Evolutionary conservation across 2,113 vertebrate species (phyloP), one percentile per base, ranked within the genome.

Genomic region (Oophaga pumilio): DNA sequence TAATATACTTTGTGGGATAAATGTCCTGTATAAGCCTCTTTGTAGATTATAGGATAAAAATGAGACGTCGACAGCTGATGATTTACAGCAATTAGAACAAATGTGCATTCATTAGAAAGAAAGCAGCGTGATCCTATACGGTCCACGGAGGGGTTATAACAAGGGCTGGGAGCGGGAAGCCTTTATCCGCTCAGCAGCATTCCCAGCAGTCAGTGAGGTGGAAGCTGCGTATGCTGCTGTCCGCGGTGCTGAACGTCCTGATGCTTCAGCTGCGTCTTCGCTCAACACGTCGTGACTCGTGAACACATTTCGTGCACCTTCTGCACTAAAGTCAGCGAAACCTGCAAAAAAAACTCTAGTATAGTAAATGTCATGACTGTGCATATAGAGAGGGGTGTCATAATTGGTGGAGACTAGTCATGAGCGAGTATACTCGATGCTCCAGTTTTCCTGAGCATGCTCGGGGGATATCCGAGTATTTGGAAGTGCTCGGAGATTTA

Each of bases 201-300:
- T 49, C 33, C 11, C 8, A 0, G 76, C 60, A 50, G 59, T 43
- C 79, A 64, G 22, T 66, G 18, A 56, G 76, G n/a, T 78, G 76
- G n/a, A 64, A n/a, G 60, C 59, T 22, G 59, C 79, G 20, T 8
- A 28, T 64, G 79, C 59, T n/a, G 79, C 79, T 82, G 79, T 82
- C 60, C 79, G 9, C 13, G 59, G 79, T 82, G 56, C 79, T 82
- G 79, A 50, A 66, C 22, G 18, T 49, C 62, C 28, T 17, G 12
- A n/a, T 20, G 59, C 15, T 10, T 33, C 26, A 77, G 52, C 53
- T 79, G 53, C 18, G 18, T 80, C 56, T 60, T 0, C 53, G 7
- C 24, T 43, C 20, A 59, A 17, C 77, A 59, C 18, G 26, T 18
- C 77, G 33, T 24, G 52, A 59, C 15, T 18, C 77, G 33, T 24